A percentile compares a stretch with the other conserved stretches of the same genome.
These are phyloP conservation scores for Bovichtus diacanthus DNA, from an alignment of 2,797 vertebrate species.

Conservation along the genomic window DNA sequence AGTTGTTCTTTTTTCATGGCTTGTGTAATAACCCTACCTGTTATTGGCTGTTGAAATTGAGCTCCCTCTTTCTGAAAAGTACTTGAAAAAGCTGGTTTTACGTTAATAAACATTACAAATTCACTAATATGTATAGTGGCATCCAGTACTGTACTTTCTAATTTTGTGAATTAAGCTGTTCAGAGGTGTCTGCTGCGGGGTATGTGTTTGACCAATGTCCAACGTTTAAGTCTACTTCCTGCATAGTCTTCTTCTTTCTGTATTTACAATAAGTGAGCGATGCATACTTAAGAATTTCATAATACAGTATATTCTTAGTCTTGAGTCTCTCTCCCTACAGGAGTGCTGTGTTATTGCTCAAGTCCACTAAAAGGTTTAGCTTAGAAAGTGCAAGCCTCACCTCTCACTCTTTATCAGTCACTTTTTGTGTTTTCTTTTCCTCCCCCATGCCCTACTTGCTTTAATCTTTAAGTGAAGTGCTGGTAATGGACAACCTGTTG, in stretches of 20 bases:
- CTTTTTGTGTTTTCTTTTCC: conserved; percentile 15
- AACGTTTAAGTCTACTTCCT: neutral
- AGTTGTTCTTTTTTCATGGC: neutral
- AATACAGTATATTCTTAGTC: neutral
- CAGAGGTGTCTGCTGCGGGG: neutral
- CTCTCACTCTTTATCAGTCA: conserved; percentile 19
- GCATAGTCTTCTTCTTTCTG: neutral
- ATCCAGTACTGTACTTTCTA: neutral
- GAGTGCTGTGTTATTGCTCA: neutral
- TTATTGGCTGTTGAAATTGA: neutral
- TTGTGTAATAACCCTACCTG: neutral
- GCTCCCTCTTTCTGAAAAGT: neutral
- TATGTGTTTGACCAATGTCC: neutral
- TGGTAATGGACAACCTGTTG: conserved; percentile 31
- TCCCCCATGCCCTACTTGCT: neutral
- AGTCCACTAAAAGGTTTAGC: neutral
- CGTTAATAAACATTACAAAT: too few relatives aligned
- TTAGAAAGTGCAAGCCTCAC: conserved; percentile 23
- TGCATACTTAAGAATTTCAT: neutral
- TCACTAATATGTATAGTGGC: neutral
- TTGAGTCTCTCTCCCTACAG: neutral
- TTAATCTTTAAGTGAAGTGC: conserved; percentile 25
- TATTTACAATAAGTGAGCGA: conserved; percentile 6
- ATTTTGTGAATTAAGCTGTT: neutral
- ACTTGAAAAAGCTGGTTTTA: too few relatives aligned